Conservation (phyloP, 2,113 vertebrate genomes). For the Piaya cayana region DNA sequence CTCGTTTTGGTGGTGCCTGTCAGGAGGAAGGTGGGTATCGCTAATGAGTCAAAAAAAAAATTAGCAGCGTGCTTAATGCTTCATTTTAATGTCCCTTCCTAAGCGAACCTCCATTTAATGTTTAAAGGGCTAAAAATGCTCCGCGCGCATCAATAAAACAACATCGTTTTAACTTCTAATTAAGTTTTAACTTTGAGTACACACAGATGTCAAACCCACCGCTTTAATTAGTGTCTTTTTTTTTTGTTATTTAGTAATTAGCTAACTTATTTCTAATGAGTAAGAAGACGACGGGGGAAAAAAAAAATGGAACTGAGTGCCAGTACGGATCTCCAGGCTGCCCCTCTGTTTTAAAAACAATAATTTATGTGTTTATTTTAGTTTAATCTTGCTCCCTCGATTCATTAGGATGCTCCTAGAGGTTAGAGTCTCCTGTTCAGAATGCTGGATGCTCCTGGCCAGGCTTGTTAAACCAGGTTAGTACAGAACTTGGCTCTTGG, state of each 20-base stretch:
- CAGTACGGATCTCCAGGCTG: not conserved
- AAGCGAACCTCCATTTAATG: slow-evolving; percentile 63
- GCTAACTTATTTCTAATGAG: slow-evolving; percentile 45
- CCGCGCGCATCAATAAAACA: slow-evolving; percentile 65
- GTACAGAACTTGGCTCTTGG: not conserved
- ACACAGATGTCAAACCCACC: slow-evolving; percentile 51
- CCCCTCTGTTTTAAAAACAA: not conserved
- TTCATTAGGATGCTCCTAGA: not conserved
- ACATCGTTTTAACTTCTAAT: slow-evolving; percentile 64
- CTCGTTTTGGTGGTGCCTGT: not conserved
- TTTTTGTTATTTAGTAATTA: slow-evolving; percentile 62
- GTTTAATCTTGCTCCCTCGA: not conserved
- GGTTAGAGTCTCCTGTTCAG: not conserved
- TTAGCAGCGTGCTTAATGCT: slow-evolving; percentile 51
- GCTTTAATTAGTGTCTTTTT: slow-evolving; percentile 45
- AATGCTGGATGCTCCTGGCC: not conserved
- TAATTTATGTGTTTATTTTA: not conserved
- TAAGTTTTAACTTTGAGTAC: slow-evolving; percentile 58
- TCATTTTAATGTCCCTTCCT: slow-evolving; percentile 45
- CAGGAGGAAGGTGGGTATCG: slow-evolving; percentile 34
- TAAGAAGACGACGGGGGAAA: slow-evolving; percentile 6
- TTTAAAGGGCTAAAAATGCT: slow-evolving; percentile 65
- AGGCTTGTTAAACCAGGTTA: not conserved
- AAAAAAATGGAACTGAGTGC: not conserved
- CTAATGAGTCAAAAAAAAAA: slow-evolving; percentile 49